These are phyloP conservation scores for Rallus crepitans DNA, from an alignment of 2,797 vertebrate species.

Conservation along the genomic window DNA sequence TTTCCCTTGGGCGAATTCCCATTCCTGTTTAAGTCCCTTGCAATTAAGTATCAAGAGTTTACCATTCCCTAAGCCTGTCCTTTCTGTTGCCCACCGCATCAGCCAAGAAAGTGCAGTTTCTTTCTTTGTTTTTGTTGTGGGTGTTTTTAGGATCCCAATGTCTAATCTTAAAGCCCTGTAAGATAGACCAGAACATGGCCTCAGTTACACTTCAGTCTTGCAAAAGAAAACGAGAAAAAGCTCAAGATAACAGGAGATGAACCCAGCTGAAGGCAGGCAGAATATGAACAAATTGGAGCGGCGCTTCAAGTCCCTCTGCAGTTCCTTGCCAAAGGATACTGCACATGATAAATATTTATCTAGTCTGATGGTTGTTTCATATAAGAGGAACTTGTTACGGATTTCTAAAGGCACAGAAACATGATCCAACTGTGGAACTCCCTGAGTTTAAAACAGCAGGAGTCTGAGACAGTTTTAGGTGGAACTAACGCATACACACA, in stretches of 20 bases:
- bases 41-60: background rate
- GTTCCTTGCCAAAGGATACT: background rate
- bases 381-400: background rate
- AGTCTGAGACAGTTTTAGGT: background rate
- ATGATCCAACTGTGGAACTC: background rate
- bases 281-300: background rate
- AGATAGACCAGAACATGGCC: background rate
- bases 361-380: background rate
- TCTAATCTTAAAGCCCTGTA: background rate
- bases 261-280: background rate
- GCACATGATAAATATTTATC: background rate
- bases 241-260: background rate
- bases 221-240: background rate
- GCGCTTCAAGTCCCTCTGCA: background rate
- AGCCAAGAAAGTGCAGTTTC: background rate
- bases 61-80: background rate
- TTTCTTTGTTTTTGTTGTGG: background rate
- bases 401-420: background rate
- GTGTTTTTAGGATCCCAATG: background rate
- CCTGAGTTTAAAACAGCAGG: background rate
- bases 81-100: background rate
- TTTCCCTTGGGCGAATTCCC: background rate
- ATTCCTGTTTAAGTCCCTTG: background rate
- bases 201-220: background rate
- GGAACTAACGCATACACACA: rapidly evolving